Evolutionary conservation across 2,113 vertebrate genomes (phyloP), one percentile per base, ranked within the genome.

Genomic region (Thamnophis sirtalis): DNA sequence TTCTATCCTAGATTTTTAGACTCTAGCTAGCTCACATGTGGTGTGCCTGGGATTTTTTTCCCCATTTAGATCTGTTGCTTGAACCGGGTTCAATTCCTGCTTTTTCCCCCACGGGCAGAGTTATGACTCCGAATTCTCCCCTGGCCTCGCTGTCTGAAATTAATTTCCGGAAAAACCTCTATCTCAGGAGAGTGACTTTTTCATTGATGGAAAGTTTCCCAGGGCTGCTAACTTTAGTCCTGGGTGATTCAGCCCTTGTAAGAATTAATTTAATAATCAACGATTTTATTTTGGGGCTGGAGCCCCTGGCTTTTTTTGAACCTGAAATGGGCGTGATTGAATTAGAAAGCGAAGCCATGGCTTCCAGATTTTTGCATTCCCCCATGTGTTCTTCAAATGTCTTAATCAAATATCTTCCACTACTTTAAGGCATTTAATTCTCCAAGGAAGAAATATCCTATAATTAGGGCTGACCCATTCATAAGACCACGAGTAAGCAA

Each of bases 151-250:
- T 24, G 88, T 50, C 60, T 80, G n/a, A 84, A n/a, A 73, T 51
- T 8, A 0, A 0, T 22, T 33, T 54, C 89, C 90, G 28, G n/a
- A 1, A 1, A 17, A 85, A 49, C 13, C 84, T 68, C 0, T 0
- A 54, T 84, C 91, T 87, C 0, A 0, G 33, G 84, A 24, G 19
- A 4, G 91, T 92, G 2, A 0, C 33, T 9, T 43, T 5, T 84
- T n/a, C 10, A 19, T 28, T 0, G 85, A 87, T n/a, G 43, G 68
- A n/a, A 93, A 33, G 13, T 84, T 87, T 56, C 94, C 91, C 54
- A 1, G 60, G 22, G 19, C 90, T 54, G 63, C 63, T 3, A 54
- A 84, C 89, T 53, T 91, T 0, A 84, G 86, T n/a, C 89, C 24
- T 22, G 19, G 3, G 28, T 49, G 49, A 0, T 53, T 86, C 84